These are phyloP conservation scores for Gallinago stenura DNA, from an alignment of 2,797 vertebrate species.

Conservation along the genomic window DNA sequence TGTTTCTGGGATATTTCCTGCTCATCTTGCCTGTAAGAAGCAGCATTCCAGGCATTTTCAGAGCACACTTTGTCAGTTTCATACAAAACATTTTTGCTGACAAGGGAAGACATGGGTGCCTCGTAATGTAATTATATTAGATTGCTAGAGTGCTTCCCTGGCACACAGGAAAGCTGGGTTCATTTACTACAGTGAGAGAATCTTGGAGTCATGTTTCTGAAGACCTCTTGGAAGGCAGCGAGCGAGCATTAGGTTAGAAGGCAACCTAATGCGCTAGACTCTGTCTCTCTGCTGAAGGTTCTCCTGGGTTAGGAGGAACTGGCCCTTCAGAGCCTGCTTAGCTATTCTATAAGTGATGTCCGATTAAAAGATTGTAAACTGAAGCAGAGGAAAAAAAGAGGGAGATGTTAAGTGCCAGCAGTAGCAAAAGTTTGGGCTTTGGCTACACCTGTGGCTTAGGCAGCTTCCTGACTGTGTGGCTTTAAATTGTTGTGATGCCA, in stretches of 20 bases:
- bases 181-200: neutral
- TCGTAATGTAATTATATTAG: neutral
- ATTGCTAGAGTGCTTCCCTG: neutral
- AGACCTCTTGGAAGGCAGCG: neutral
- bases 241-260: neutral
- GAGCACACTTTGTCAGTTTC: neutral
- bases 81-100: neutral
- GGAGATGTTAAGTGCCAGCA: neutral
- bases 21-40: neutral
- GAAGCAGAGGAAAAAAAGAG: neutral
- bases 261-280: accelerated
- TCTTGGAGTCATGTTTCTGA: neutral
- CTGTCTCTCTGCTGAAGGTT: neutral
- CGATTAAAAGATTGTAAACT: neutral
- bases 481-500: neutral
- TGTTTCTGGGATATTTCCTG: neutral
- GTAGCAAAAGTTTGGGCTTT: neutral
- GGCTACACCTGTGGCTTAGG: neutral
- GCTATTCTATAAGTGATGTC: neutral
- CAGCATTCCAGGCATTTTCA: neutral
- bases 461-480: neutral
- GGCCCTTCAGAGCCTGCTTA: neutral
- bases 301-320: neutral
- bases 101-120: neutral
- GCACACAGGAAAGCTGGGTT: neutral